A percentile compares a stretch with the other conserved stretches of the same genome.
Evolutionary conservation across 1,140 invertebrate species (phyloP).

Genomic region (Philotrypesis tridentata): DNA sequence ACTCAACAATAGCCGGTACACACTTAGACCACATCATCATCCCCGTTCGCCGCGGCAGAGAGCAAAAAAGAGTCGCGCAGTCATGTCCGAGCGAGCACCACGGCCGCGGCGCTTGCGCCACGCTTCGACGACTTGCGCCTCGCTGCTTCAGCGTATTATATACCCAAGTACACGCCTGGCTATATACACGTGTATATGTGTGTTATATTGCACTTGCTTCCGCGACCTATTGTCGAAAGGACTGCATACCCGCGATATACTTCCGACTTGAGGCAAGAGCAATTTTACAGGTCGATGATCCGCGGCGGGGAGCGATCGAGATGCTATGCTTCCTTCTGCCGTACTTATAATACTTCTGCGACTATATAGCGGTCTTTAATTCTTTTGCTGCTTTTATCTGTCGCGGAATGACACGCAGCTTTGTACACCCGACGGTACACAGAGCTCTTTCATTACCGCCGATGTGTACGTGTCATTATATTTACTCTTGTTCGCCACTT

Average conservation of each 20-base stretch:
- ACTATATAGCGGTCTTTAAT: too few relatives aligned
- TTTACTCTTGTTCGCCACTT: background rate
- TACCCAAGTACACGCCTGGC: too few relatives aligned
- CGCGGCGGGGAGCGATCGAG: background rate
- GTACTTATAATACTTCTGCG: background rate
- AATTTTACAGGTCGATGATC: background rate
- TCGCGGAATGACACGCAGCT: background rate
- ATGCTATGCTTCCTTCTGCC: background rate
- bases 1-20: too few relatives aligned
- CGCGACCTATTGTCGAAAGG: background rate
- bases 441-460: background rate
- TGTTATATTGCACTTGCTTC: background rate
- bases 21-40: background rate
- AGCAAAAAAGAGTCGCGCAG: constrained; percentile 6
- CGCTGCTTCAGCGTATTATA: too few relatives aligned
- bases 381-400: background rate
- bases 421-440: background rate
- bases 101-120: constrained; percentile 45
- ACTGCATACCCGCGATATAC: background rate
- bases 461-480: background rate
- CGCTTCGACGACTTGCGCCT: background rate
- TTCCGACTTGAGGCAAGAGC: background rate
- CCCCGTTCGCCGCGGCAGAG: background rate
- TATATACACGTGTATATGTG: background rate
- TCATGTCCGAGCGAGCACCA: constrained; percentile 50